Conservation (phyloP, 2,113 vertebrate genomes). For the Sorex fumeus region DNA sequence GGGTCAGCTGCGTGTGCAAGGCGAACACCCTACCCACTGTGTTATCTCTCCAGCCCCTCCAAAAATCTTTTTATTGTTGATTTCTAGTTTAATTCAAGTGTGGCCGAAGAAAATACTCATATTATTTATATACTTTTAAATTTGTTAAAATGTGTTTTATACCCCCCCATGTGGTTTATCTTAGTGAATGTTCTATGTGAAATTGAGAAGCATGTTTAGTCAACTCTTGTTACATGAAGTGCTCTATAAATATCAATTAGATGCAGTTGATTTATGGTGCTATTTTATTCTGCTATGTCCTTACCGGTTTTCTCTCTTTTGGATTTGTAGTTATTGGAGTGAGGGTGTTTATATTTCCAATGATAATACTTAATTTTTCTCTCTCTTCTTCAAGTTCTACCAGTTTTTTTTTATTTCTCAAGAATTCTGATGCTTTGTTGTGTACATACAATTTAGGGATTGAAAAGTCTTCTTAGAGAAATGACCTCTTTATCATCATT, state of each 20-base stretch:
- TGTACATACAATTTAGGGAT: neutral
- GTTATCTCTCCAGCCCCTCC: too few relatives aligned
- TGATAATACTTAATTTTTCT: neutral
- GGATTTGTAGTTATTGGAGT: too few relatives aligned
- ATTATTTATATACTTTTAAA: conserved; percentile 29
- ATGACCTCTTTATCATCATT: neutral
- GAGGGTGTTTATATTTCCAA: conserved; percentile 6
- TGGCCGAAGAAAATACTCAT: neutral
- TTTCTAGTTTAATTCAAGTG: conserved; percentile 42
- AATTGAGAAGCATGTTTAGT: neutral
- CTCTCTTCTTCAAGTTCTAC: neutral
- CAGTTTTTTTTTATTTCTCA: conserved; percentile 1
- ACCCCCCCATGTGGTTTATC: neutral
- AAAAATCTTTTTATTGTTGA: conserved; percentile 7
- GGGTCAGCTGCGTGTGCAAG: too few relatives aligned
- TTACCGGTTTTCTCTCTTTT: too few relatives aligned
- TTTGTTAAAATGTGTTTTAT: conserved; percentile 44
- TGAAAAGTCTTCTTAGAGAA: conserved; percentile 30
- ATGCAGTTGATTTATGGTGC: neutral
- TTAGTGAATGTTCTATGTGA: conserved; percentile 3
- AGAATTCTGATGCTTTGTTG: neutral
- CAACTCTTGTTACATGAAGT: neutral
- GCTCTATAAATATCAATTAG: neutral
- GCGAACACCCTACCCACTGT: too few relatives aligned
- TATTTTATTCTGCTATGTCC: neutral